These are phyloP conservation scores for mouse (Mus musculus) DNA, from an alignment of 2,113 vertebrate genomes.

Conservation along the genomic window GRCm39 chr2:150819501-150820000, in stretches of 20 bases:
- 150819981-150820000: not conserved
- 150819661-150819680: too few relatives aligned
- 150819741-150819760: not conserved
- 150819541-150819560: too few relatives aligned
- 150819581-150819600: too few relatives aligned
- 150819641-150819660: too few relatives aligned
- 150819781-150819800: not conserved
- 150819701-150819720: too few relatives aligned
- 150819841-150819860: not conserved
- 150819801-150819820: not conserved
- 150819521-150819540: not conserved
- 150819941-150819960: not conserved
- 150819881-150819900: not conserved
- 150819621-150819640: too few relatives aligned
- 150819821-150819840: not conserved
- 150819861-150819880: not conserved
- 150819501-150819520: not conserved
- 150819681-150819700: too few relatives aligned
- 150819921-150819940: not conserved
- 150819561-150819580: too few relatives aligned
- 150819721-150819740: not conserved
- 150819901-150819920: not conserved
- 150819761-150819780: not conserved
- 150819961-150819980: not conserved
- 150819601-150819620: too few relatives aligned